A percentile compares a stretch with the other conserved stretches of the same genome.
These are phyloP conservation scores for Spodoptera frugiperda DNA, from an alignment of 1,140 invertebrate genomes.

Conservation along the genomic window DNA sequence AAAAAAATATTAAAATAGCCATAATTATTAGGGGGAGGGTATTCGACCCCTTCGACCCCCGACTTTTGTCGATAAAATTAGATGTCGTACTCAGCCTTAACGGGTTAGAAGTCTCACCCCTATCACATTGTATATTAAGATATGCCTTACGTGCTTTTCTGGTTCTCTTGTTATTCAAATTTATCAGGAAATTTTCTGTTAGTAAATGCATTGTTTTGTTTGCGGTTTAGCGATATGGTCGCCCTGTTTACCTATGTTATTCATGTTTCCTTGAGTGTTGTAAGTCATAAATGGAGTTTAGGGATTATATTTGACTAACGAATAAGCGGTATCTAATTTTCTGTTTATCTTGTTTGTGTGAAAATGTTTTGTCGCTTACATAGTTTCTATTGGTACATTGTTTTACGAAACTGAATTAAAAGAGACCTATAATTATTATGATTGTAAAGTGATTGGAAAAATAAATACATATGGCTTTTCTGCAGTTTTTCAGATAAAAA, in stretches of 20 bases:
- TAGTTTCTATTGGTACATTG: background rate
- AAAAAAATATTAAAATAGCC: too few species aligned
- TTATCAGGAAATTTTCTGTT: background rate
- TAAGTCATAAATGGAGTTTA: background rate
- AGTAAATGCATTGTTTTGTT: slow-evolving; percentile 9
- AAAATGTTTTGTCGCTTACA: background rate
- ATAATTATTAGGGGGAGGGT: too few species aligned
- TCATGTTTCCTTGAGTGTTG: slow-evolving; percentile 16
- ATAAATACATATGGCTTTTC: too few species aligned
- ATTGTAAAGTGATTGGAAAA: too few species aligned
- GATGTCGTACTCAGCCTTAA: too few species aligned
- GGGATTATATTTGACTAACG: slow-evolving; percentile 16
- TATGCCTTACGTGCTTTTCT: slow-evolving; percentile 23
- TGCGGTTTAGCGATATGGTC: background rate
- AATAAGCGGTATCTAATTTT: background rate
- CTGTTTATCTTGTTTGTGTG: background rate
- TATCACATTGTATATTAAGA: slow-evolving; percentile 8
- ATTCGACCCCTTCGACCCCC: too few species aligned
- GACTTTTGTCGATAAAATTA: too few species aligned
- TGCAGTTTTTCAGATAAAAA: too few species aligned
- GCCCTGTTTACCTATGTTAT: background rate
- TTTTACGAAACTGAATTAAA: too few species aligned
- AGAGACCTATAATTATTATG: too few species aligned
- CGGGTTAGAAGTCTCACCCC: too few species aligned
- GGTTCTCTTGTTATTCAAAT: slow-evolving; percentile 29